Base-by-base conservation (phyloP, 2,113 vertebrate genomes). In the Casuarius casuarius region DNA sequence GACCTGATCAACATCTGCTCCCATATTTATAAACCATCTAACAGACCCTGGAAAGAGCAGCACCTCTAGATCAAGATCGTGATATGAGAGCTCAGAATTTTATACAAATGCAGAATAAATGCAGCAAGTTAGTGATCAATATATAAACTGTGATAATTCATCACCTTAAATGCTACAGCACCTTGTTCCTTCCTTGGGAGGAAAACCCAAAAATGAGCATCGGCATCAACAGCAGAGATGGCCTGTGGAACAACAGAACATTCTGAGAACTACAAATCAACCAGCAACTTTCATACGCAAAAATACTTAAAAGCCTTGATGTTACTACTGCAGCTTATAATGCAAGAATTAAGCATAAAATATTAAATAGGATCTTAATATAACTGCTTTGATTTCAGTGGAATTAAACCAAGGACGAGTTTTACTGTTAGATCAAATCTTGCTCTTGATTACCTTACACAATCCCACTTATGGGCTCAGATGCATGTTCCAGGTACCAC, bases 1-100 rank as follows among this genome's bases (percentile, higher is more conserved):
- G 94, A 38, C 38, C 11, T 1, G 67, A 28, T 19, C 51, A 42
- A 33, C 56, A 54, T 56, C 82, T 16, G 4, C 44, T 72, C 51
- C 54, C 1, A 0, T 5, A 17, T 20, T n/a, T 9, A 49, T 16
- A 17, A 19, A 67, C 9, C 28, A 7, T n/a, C 9, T 21, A 13
- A 42, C 46, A 51, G 15, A 26, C 1, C 19, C 17, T 2, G 21
- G 19, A 10, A 29, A 7, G 5, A 63, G 9, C 33, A 66, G 29
- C 61, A 42, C 2, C 42, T 13, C 52, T n/a, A 40, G 33, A 38
- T 26, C 33, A 23, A 10, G 6, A 58, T 9, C 3, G 8, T 46
- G 28, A 74, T 29, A 33, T 2, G 35, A 42, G 26, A 86, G 18
- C 10, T 66, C 21, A 18, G 65, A 5, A 81, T 44, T 42, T 38